Conservation (phyloP, 2,888 invertebrate species). For the Hyalella azteca region DNA sequence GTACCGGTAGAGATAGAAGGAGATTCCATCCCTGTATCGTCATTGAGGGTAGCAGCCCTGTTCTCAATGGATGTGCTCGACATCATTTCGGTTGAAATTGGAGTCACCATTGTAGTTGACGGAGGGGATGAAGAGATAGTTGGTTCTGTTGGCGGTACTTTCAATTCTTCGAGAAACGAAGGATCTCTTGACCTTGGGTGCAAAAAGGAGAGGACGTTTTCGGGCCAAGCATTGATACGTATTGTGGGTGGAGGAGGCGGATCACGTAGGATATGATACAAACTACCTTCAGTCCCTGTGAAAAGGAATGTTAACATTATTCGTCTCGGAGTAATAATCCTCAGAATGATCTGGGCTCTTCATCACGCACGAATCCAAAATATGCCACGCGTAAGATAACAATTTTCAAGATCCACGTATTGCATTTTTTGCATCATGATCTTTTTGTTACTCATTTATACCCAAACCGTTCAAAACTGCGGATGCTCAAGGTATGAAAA, state of each 20-base stretch:
- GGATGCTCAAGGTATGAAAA: too few species aligned
- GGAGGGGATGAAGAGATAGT: background rate
- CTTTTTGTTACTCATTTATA: too few species aligned
- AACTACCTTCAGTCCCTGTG: slow-evolving; percentile 46
- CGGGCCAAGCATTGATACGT: background rate
- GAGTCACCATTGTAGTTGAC: background rate
- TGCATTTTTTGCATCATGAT: too few species aligned
- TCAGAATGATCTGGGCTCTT: too few species aligned
- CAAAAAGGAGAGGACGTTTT: background rate
- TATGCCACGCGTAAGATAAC: too few species aligned
- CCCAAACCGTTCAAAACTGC: too few species aligned
- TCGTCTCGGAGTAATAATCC: too few species aligned
- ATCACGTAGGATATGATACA: slow-evolving; percentile 46
- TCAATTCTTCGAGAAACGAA: background rate
- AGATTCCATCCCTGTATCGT: background rate
- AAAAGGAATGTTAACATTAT: background rate
- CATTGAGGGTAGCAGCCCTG: background rate
- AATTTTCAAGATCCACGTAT: too few species aligned
- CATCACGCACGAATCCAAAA: too few species aligned
- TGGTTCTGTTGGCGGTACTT: background rate
- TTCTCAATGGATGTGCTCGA: background rate
- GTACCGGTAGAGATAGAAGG: background rate
- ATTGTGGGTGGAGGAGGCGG: background rate
- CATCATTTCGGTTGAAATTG: background rate
- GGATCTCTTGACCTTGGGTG: background rate